These are phyloP conservation scores for Reticulitermes lucifugus DNA, from an alignment of 2,888 invertebrate species.

Conservation along the genomic window DNA sequence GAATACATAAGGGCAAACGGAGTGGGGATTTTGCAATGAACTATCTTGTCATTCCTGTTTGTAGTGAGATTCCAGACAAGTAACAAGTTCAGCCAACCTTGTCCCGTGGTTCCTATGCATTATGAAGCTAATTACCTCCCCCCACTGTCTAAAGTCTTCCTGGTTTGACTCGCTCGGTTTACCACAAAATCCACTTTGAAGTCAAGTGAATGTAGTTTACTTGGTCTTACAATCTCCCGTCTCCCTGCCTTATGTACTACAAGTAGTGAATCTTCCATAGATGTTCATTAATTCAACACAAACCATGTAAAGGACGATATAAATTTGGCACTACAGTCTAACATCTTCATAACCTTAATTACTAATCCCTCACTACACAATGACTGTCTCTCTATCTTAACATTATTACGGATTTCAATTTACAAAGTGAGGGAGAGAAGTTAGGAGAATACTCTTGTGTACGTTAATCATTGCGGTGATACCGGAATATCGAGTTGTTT, in stretches of 20 bases:
- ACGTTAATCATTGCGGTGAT: not conserved
- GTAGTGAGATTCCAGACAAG: not conserved
- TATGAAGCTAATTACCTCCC: constrained; percentile 22
- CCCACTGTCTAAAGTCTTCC: constrained; percentile 5
- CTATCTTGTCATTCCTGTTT: not conserved
- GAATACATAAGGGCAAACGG: not conserved
- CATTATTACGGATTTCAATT: constrained; percentile 25
- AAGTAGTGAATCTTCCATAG: constrained; percentile 3
- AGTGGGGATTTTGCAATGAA: not conserved
- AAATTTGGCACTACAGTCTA: constrained; percentile 26
- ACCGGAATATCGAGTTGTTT: not conserved
- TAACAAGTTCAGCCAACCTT: constrained; percentile 23
- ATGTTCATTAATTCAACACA: constrained; percentile 32
- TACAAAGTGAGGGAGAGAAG: not conserved
- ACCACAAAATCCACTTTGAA: constrained; percentile 36
- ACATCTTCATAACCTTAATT: constrained; percentile 25
- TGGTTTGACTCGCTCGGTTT: constrained; percentile 34
- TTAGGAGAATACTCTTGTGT: not conserved
- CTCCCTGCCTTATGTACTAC: not conserved
- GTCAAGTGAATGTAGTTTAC: constrained; percentile 33
- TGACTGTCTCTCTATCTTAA: constrained; percentile 20
- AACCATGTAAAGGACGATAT: constrained; percentile 25
- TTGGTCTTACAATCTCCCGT: not conserved
- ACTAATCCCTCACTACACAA: constrained; percentile 30
- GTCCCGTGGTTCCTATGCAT: constrained; percentile 23